These are phyloP conservation scores for Aphodius granarius DNA, from an alignment of 2,888 invertebrate species.

Conservation along the genomic window DNA sequence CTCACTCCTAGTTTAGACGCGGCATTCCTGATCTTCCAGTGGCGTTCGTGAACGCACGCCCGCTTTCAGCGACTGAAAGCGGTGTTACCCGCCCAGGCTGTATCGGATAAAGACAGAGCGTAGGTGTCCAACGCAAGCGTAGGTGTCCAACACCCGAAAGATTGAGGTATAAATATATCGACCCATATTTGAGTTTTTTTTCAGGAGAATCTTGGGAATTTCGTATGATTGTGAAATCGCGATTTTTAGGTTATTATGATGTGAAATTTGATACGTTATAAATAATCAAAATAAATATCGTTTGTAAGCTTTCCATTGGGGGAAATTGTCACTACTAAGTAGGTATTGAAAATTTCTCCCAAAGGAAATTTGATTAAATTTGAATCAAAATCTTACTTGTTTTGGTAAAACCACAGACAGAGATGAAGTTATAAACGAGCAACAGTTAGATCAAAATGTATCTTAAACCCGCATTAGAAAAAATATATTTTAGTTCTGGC, in stretches of 20 bases:
- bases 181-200: neutral
- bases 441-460: neutral
- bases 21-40: constrained; percentile 32
- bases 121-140: neutral
- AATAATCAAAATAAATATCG: too few relatives aligned
- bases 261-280: neutral
- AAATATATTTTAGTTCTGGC: neutral
- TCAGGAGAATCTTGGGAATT: neutral
- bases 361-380: too few relatives aligned
- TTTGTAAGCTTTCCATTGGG: too few relatives aligned
- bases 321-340: too few relatives aligned
- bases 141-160: neutral
- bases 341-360: too few relatives aligned
- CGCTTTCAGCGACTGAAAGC: neutral
- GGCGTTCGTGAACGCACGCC: constrained; percentile 19
- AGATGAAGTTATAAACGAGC: too few relatives aligned
- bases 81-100: neutral
- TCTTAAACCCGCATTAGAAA: neutral
- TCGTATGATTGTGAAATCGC: neutral
- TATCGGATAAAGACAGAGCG: neutral
- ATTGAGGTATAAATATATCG: neutral
- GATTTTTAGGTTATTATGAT: neutral
- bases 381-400: too few relatives aligned
- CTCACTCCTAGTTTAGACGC: constrained; percentile 43
- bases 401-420: too few relatives aligned